Evolutionary conservation across 1,140 invertebrate genomes (phyloP), one percentile per base, ranked within the genome.

Genomic region (Mya arenaria): DNA sequence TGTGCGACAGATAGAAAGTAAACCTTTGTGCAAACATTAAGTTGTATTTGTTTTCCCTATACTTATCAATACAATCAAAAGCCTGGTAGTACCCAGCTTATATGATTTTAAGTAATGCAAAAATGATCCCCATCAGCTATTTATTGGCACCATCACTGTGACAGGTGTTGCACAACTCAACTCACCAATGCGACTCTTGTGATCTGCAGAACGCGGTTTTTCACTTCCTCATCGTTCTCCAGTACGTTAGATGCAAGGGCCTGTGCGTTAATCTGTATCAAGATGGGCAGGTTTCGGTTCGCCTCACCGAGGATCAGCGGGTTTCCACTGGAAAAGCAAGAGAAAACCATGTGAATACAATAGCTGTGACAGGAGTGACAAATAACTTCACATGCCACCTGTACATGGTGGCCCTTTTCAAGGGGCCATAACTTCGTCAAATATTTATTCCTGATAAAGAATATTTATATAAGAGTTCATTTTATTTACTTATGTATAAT

Each of bases 211-310:
- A 97, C 95, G 88, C 96, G 69, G 10, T 68, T 71, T 56, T 89
- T 90, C 15, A 91, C 87, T 13, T 88, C 86, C 34, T 83, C 83
- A 28, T 95, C 94, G 17, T 94, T 92, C 44, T 96, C 94, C 41
- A 99, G 94, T 25, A 96, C 97, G 88, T 97, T 96, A 89, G 95
- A 95, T 72, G 94, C 93, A 91, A 99, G 96, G 0, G 97, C 96
- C 91, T 99, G 97, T 0, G 97, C 97, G 83, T 99, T 96, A 79
- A 98, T 96, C 73, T 95, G 95, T 83, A 99, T 95, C 78, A 99
- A 95, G 81, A 95, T 95, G 32, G 97, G 97, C 85, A 99, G 94
- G 94, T 99, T 99, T 69, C 95, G 94, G 89, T 98, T 97, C 88
- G 97, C 95, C 36, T 94, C 94, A 32, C 97, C 97, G 88, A 99